A percentile compares a stretch with the other conserved stretches of the same genome.
Conservation (phyloP, 2,888 invertebrate species). For the Aphidoletes aphidimyza region DNA sequence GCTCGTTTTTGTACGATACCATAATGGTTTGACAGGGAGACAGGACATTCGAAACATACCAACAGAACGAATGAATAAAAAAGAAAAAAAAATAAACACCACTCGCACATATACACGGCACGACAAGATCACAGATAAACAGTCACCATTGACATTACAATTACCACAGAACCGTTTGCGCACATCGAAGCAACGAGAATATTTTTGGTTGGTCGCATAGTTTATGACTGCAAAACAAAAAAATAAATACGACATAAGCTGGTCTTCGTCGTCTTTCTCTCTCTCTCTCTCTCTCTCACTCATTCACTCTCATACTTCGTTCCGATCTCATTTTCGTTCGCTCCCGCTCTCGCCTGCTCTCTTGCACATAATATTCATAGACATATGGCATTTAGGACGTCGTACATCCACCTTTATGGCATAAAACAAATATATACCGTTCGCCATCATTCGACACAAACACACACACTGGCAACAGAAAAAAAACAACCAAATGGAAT, state of each 20-base stretch:
- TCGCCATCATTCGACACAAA: background rate
- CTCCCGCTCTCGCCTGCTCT: background rate
- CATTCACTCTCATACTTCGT: no score
- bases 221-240: slow-evolving; percentile 50
- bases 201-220: slow-evolving; percentile 49
- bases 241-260: slow-evolving; percentile 48
- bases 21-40: background rate
- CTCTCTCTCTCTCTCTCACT: no score
- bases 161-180: slow-evolving; percentile 27
- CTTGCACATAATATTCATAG: slow-evolving; percentile 18
- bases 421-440: slow-evolving; percentile 19
- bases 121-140: slow-evolving; percentile 23
- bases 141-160: slow-evolving; percentile 25
- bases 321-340: no score
- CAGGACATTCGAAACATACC: background rate
- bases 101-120: slow-evolving; percentile 19
- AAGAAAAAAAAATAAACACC: background rate
- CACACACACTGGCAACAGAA: background rate
- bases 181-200: slow-evolving; percentile 7
- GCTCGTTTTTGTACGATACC: background rate
- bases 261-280: no score
- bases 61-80: background rate
- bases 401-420: background rate
- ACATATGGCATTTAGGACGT: slow-evolving; percentile 15
- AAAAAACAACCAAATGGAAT: slow-evolving; percentile 4